A percentile compares a stretch with the other conserved stretches of the same genome.
These are phyloP conservation scores for Bombyx mandarina DNA, from an alignment of 1,140 invertebrate genomes.

Conservation along the genomic window DNA sequence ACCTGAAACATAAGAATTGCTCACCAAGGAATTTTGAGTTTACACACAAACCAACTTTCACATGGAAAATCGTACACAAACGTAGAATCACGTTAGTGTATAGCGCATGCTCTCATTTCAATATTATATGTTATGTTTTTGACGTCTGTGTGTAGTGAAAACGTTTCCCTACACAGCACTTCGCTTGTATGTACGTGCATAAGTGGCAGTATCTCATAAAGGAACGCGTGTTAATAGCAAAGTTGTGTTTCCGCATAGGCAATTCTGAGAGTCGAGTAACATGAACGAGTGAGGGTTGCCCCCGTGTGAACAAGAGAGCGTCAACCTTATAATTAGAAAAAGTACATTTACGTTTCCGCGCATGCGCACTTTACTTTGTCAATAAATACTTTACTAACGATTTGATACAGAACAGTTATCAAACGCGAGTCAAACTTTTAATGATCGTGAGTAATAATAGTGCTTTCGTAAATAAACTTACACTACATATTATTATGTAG, in stretches of 20 bases:
- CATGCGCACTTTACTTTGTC: background rate
- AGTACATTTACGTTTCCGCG: slow-evolving; percentile 35
- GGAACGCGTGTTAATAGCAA: slow-evolving; percentile 64
- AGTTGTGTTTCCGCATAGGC: slow-evolving; percentile 62
- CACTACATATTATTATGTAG: no score
- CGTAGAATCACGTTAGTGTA: slow-evolving; percentile 31
- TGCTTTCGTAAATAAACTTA: no score
- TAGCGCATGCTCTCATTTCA: slow-evolving; percentile 27
- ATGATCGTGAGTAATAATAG: no score
- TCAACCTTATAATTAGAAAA: slow-evolving; percentile 67
- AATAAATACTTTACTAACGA: background rate
- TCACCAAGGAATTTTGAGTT: slow-evolving; percentile 50
- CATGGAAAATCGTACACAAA: slow-evolving; percentile 45
- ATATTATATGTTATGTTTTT: background rate
- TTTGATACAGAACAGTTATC: background rate
- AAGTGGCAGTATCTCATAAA: slow-evolving; percentile 64
- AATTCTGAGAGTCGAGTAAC: slow-evolving; percentile 51
- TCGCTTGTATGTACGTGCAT: slow-evolving; percentile 43
- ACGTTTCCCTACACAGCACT: slow-evolving; percentile 36
- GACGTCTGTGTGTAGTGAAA: slow-evolving; percentile 43
- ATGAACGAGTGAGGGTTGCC: slow-evolving; percentile 38
- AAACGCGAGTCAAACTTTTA: no score
- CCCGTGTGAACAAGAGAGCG: slow-evolving; percentile 57
- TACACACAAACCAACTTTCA: slow-evolving; percentile 34
- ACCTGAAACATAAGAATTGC: slow-evolving; percentile 47